Evolutionary conservation across 2,113 vertebrate species (phyloP), one percentile per base, ranked within the genome.

Genomic region (cattle (Bos taurus)): DNA sequence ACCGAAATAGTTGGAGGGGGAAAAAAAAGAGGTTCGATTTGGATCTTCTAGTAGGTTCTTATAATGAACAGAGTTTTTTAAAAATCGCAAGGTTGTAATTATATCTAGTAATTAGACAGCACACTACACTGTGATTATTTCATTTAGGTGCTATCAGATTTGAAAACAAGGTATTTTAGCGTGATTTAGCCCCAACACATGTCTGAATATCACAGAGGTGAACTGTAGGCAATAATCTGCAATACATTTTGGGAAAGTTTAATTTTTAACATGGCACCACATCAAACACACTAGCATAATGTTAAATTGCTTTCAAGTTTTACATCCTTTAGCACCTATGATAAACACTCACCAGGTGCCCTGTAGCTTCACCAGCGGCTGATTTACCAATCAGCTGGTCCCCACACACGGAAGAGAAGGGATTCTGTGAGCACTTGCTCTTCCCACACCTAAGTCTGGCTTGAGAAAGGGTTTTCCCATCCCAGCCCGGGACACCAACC

Each of bases 361-460:
- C 30, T 30, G 40, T 19, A 9, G 43, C 60, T 86, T n/a, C 19
- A 2, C 4, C 0, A 43, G 94, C 46, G 33, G 50, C 62, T 56
- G 26, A 0, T 6, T 56, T 36, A 26, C 8, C 21, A 0, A 21
- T 2, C 4, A 0, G 71, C 4, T 0, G 33, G 3, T 19, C 67
- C 0, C 0, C 30, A 5, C 2, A 5, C 2, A 2, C 1, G 0
- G 52, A 7, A 21, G 23, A 25, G 23, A 30, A 26, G 6, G 56
- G 3, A 6, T 5, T 4, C n/a, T 13, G 0, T 0, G 26, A 30
- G 12, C 16, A 6, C 84, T 2, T 1, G 62, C 43, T 46, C 81
- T 25, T 13, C 43, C 64, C 13, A 30, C 9, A 13, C 12, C 2
- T 43, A 7, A 13, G 90, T 9, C 15, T 3, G 9, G 54, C 71